phyloP scores from a whole-genome alignment of 2,888 invertebrate genomes.

The Thera britannica region DNA sequence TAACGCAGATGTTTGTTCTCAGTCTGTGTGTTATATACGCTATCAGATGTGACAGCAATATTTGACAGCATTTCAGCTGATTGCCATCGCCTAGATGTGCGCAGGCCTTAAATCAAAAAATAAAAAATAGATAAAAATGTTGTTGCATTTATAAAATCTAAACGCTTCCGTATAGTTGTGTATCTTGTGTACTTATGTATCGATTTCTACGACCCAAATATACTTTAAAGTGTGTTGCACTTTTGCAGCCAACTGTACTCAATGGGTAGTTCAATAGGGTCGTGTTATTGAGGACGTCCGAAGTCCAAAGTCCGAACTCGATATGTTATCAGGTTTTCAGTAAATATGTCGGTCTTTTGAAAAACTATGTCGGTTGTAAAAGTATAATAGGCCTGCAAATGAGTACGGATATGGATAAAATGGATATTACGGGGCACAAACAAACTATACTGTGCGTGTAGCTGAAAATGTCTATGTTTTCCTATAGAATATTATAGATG shows the following conservation, averaged over 20 bases:
- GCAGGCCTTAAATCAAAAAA: no score
- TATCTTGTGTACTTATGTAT: no score
- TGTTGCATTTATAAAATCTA: no score
- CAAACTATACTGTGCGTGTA: not conserved
- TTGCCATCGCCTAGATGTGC: no score
- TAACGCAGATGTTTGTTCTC: no score
- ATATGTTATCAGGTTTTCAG: constrained; percentile 32
- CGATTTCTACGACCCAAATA: not conserved
- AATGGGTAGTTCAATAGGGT: constrained; percentile 39
- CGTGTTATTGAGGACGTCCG: constrained; percentile 39
- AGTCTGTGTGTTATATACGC: no score
- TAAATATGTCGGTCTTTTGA: constrained; percentile 27
- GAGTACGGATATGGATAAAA: not conserved
- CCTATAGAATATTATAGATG: not conserved
- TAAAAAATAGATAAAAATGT: no score
- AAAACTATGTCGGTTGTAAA: constrained; percentile 22
- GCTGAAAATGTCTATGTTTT: not conserved
- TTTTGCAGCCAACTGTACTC: constrained; percentile 24
- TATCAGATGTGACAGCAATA: no score
- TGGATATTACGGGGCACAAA: not conserved
- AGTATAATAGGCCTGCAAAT: constrained; percentile 6
- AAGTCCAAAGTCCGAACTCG: constrained; percentile 33
- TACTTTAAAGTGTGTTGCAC: not conserved
- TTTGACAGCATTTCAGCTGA: no score
- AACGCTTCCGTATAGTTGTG: no score